These are phyloP conservation scores for Clamator glandarius DNA, from an alignment of 2,797 vertebrate genomes.

Conservation along the genomic window DNA sequence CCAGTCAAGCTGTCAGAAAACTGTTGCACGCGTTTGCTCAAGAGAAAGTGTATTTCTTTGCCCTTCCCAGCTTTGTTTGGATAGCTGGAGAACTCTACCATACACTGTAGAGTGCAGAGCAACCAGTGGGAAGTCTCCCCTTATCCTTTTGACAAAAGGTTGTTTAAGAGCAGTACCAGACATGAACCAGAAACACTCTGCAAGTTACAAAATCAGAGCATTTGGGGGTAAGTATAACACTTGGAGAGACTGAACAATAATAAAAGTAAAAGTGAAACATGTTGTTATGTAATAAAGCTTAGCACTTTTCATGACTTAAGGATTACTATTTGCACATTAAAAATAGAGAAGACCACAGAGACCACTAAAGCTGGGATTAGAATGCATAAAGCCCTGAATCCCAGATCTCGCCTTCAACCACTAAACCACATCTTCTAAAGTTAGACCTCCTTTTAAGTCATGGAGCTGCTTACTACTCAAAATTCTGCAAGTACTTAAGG, in stretches of 20 bases:
- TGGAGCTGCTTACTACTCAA: constrained; percentile 39
- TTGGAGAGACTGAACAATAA: constrained; percentile 43
- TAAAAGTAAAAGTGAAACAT: constrained; percentile 57
- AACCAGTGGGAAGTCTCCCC: neutral
- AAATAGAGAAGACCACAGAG: constrained; percentile 67
- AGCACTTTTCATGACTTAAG: constrained; percentile 42
- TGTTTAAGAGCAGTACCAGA: constrained; percentile 1
- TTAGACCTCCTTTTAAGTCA: constrained; percentile 31
- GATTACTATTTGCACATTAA: constrained; percentile 56
- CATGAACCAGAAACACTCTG: neutral
- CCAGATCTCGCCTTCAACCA: constrained; percentile 53
- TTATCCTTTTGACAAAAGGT: neutral
- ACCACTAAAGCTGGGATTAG: constrained; percentile 60
- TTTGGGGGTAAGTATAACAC: constrained; percentile 12
- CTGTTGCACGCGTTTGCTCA: neutral
- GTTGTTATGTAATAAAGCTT: constrained; percentile 54
- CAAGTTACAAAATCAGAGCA: constrained; percentile 25
- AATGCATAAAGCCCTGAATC: constrained; percentile 1
- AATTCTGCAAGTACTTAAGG: constrained; percentile 38
- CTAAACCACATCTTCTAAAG: constrained; percentile 64
- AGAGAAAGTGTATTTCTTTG: neutral
- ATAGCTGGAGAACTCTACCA: neutral
- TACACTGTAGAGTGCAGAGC: neutral
- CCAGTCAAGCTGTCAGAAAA: neutral
- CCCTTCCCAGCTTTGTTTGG: neutral